phyloP scores from a whole-genome alignment of 2,888 invertebrate species.

The Drosophila quinaria region DNA sequence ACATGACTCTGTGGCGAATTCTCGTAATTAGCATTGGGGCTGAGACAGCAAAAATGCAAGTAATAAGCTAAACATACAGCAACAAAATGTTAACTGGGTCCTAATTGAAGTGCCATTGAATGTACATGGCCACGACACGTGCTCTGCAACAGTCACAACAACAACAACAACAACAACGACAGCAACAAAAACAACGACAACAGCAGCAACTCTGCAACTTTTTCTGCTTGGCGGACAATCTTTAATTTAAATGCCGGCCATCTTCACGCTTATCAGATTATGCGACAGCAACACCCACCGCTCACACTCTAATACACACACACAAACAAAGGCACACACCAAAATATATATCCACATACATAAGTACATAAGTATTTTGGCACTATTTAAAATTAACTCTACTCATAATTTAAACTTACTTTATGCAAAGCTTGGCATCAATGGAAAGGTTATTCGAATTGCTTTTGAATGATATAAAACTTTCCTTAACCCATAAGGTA shows the following conservation, averaged over 20 bases:
- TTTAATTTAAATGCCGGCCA: constrained; percentile 81
- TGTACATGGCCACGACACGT: constrained; percentile 47
- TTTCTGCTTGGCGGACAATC: constrained; percentile 73
- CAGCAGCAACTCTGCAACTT: constrained; percentile 61
- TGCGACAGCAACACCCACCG: constrained; percentile 53
- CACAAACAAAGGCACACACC: constrained; percentile 14
- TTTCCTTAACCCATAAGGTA: too few relatives aligned
- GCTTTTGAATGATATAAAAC: too few relatives aligned
- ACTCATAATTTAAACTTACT: too few relatives aligned
- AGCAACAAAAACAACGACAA: constrained; percentile 13
- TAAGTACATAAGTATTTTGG: too few relatives aligned
- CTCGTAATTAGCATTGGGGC: constrained; percentile 69
- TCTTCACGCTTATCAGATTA: constrained; percentile 78
- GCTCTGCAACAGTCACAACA: constrained; percentile 17
- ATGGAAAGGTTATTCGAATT: too few relatives aligned
- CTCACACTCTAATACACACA: constrained; percentile 3
- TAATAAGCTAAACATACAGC: constrained; percentile 57
- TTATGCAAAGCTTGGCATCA: too few relatives aligned
- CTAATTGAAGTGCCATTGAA: constrained; percentile 75
- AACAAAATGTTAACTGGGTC: constrained; percentile 51
- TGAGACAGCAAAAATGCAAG: constrained; percentile 61
- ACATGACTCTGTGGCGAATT: constrained; percentile 43
- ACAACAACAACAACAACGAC: constrained; percentile 10
- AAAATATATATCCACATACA: background rate
- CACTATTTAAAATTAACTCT: too few relatives aligned